Percentiles rank a stretch among this genome's conserved stretches.
Conservation (phyloP, 2,113 vertebrate genomes). For the Chinchilla lanigera region DNA sequence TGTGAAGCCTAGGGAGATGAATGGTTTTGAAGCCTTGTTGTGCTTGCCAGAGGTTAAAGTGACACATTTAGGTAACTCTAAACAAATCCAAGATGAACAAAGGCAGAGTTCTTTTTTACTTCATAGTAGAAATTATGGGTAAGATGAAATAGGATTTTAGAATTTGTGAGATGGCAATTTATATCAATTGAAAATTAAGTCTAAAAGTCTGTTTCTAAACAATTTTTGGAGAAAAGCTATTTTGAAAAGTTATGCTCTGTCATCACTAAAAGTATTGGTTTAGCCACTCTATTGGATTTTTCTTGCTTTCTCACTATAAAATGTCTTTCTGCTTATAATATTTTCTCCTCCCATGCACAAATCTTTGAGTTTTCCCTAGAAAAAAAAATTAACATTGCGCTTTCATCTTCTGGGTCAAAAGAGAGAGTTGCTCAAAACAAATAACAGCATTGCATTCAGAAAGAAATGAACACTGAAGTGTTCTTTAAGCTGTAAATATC, state of each 20-base stretch:
- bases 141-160: slow-evolving; percentile 62
- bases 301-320: slow-evolving; percentile 88
- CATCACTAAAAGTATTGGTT: slow-evolving; percentile 87
- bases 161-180: slow-evolving; percentile 56
- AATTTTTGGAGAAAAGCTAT: slow-evolving; percentile 50
- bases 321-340: slow-evolving; percentile 87
- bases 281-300: slow-evolving; percentile 90
- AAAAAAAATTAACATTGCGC: slow-evolving; percentile 90
- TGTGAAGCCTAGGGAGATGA: slow-evolving; percentile 8
- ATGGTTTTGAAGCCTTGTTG: not conserved
- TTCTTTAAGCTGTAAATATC: slow-evolving; percentile 83
- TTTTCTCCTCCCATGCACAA: slow-evolving; percentile 90
- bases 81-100: not conserved
- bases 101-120: slow-evolving; percentile 44
- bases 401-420: slow-evolving; percentile 88
- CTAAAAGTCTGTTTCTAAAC: slow-evolving; percentile 18
- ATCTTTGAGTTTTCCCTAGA: slow-evolving; percentile 90
- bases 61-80: not conserved
- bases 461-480: slow-evolving; percentile 88
- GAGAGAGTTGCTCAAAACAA: slow-evolving; percentile 85
- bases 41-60: not conserved
- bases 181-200: slow-evolving; percentile 71
- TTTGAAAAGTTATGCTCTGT: slow-evolving; percentile 35
- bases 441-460: slow-evolving; percentile 85
- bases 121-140: slow-evolving; percentile 46